These are phyloP conservation scores for Myodes glareolus DNA, from an alignment of 2,113 vertebrate genomes.

Conservation along the genomic window DNA sequence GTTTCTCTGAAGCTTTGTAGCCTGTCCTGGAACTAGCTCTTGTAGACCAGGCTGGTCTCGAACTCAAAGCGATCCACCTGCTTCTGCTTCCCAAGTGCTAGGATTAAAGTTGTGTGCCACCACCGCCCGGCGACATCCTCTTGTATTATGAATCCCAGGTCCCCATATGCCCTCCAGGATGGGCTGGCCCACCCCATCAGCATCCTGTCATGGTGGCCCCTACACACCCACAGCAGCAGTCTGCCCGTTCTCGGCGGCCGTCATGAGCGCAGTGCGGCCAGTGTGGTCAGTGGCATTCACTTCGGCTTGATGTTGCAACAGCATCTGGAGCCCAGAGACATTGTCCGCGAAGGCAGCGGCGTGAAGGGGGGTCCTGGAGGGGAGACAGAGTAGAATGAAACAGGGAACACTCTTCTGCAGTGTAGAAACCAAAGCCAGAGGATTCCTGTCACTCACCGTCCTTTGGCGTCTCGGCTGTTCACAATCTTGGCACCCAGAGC, in stretches of 20 bases:
- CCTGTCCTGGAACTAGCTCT: too few relatives aligned
- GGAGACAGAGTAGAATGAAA: neutral
- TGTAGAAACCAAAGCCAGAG: neutral
- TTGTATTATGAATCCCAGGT: neutral
- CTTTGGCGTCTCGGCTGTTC: conserved; percentile 94
- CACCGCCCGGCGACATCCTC: neutral
- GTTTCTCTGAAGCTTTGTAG: too few relatives aligned
- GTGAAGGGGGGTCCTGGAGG: conserved; percentile 93
- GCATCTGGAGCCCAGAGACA: conserved; percentile 92
- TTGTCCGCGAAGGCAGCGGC: conserved; percentile 96
- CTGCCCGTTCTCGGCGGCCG: conserved; percentile 94
- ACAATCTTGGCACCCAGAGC: conserved; percentile 93
- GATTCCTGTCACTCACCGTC: conserved; percentile 88
- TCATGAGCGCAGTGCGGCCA: conserved; percentile 95
- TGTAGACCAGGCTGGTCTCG: too few relatives aligned
- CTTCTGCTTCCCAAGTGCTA: too few relatives aligned
- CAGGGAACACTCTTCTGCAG: neutral
- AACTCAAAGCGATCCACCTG: too few relatives aligned
- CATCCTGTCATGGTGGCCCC: neutral
- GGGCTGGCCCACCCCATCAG: neutral
- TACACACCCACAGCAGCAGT: conserved; percentile 91
- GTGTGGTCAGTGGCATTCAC: conserved; percentile 91
- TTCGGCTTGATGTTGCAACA: conserved; percentile 92
- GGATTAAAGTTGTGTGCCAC: too few relatives aligned
- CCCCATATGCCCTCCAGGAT: neutral